phyloP scores from a whole-genome alignment of 2,113 vertebrate species.

The Epinephelus cyanopodus region DNA sequence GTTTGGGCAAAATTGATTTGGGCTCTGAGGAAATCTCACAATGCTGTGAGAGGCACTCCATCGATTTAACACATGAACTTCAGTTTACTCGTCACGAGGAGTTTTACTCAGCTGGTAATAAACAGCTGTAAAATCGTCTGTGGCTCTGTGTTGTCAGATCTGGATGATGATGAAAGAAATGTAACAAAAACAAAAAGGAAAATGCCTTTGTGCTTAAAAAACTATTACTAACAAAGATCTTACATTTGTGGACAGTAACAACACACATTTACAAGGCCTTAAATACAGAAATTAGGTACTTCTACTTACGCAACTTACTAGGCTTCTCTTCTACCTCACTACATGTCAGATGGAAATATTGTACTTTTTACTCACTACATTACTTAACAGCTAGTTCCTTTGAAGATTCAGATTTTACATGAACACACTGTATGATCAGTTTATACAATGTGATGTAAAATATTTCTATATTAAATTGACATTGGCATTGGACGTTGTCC shows the following conservation, averaged over 20 bases:
- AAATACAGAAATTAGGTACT: no score
- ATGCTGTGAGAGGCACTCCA: neutral
- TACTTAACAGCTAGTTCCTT: neutral
- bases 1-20: neutral
- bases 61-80: neutral
- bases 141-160: neutral
- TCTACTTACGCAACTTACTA: no score
- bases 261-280: no score
- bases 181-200: neutral
- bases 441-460: no score
- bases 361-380: neutral
- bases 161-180: neutral
- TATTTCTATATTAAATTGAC: neutral
- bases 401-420: no score
- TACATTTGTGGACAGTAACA: no score
- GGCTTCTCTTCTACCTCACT: neutral
- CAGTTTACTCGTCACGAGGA: neutral
- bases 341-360: neutral
- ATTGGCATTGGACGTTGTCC: no score
- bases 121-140: neutral
- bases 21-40: neutral
- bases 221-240: neutral
- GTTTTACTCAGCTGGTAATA: neutral
- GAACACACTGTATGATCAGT: neutral
- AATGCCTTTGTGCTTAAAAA: neutral